phyloP scores from a whole-genome alignment of 2,888 invertebrate species.

The Digitonthophagus gazella region DNA sequence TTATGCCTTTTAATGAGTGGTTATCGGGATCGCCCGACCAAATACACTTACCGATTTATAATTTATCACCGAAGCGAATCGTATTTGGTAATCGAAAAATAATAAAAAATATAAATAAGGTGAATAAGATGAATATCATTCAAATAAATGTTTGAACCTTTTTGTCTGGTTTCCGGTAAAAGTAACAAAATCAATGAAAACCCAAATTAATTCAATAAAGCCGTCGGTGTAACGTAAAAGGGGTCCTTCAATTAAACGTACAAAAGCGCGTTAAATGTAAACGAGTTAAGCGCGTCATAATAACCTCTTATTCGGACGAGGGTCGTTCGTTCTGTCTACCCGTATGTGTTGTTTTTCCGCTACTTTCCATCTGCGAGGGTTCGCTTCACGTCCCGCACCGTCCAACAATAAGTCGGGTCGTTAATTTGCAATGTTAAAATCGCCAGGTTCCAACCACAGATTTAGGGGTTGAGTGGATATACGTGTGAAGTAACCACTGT shows the following conservation, averaged over 20 bases:
- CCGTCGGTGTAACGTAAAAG: not conserved
- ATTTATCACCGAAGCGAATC: slow-evolving; percentile 32
- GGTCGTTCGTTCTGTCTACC: slow-evolving; percentile 5
- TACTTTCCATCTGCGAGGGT: slow-evolving; percentile 1
- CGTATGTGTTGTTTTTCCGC: slow-evolving; percentile 13
- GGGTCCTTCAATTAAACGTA: not conserved
- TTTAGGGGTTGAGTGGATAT: not conserved
- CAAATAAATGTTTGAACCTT: not conserved
- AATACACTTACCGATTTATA: slow-evolving; percentile 45
- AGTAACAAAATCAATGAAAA: not conserved
- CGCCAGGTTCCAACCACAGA: not conserved
- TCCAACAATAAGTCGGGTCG: slow-evolving; percentile 5
- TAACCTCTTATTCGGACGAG: slow-evolving; percentile 11
- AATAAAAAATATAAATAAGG: no score
- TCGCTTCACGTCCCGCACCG: not conserved
- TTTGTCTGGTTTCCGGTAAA: not conserved
- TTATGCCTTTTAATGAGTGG: slow-evolving; percentile 49
- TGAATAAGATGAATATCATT: not conserved
- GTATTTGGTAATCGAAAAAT: not conserved
- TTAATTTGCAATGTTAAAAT: slow-evolving; percentile 18
- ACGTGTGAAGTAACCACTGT: slow-evolving; percentile 19
- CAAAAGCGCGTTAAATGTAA: not conserved
- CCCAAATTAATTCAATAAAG: not conserved
- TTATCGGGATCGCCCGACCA: slow-evolving; percentile 49
- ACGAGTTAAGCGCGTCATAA: slow-evolving; percentile 13